Evolutionary conservation across 1,140 invertebrate genomes (phyloP), one percentile per base, ranked within the genome.

Genomic region (Choristoneura fumiferana): DNA sequence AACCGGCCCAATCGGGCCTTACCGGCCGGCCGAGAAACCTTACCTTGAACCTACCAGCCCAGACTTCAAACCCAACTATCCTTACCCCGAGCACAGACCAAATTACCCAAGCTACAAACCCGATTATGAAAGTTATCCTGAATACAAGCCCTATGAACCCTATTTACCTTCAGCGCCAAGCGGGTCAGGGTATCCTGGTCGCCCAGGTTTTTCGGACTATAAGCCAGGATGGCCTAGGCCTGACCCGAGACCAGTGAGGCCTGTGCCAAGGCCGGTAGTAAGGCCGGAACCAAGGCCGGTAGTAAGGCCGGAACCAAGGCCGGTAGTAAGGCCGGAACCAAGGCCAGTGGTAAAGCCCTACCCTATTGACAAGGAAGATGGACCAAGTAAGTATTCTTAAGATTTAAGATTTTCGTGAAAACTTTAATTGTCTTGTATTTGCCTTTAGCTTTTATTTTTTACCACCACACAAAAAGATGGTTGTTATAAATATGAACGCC

Each of bases 331-430:
- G 8, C 59, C 60, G 13, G 22, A 29, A 2, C 22, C 22, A 3
- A 29, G 59, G 53, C 72, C 69, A 0, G 12, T 56, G 13, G 69
- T 58, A 65, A 71, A 71, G 8, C 59, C 60, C 12, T 59, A 71
- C 54, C 58, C 64, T 38, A 69, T 65, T 49, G 63, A 71, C 40
- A 54, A 65, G 58, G 71, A 67, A 8, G 64, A 71, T 57, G 75
- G 74, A 56, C 62, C 70, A 8, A 68, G 81, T 83, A 70, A 79
- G 78, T 79, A 38, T 55, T 8, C 39, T 53, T 56, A 29, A 8
- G 17, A 12, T 12, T 37, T 13, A n/a, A 22, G 14, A 15, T 8
- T 15, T 40, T 29, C 1, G 3, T 49, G 9, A 4, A 4, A 37
- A 9, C n/a, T 4, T 10, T 37, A 29, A 29, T n/a, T n/a, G 22